Evolutionary conservation across 2,888 invertebrate species (phyloP).

Genomic region (Pimpla rufipes): DNA sequence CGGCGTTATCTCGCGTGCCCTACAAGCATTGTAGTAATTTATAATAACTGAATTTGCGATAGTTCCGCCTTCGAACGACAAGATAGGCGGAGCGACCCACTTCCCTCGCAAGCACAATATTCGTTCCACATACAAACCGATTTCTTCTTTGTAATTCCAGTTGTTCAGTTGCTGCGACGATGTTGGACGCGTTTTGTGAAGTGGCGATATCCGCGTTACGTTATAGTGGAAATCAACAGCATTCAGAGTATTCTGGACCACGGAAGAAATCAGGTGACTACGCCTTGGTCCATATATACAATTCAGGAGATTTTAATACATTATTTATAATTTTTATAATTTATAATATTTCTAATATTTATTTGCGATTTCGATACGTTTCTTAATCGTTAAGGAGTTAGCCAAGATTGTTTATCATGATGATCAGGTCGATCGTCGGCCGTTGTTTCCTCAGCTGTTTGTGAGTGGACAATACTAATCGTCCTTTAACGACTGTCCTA

Average conservation of each 20-base stretch:
- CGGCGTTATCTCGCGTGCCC: slow-evolving; percentile 7
- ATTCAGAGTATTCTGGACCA: slow-evolving; percentile 81
- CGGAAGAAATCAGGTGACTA: slow-evolving; percentile 81
- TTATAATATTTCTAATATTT: no score
- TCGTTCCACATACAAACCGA: not conserved
- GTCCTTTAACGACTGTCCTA: no score
- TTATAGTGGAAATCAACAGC: slow-evolving; percentile 79
- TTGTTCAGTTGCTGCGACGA: slow-evolving; percentile 78
- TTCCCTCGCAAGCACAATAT: slow-evolving; percentile 10
- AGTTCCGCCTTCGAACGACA: not conserved
- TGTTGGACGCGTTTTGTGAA: slow-evolving; percentile 80
- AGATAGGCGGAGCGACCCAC: not conserved
- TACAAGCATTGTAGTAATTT: not conserved
- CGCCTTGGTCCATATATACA: not conserved
- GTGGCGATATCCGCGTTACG: slow-evolving; percentile 80
- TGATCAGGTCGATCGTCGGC: no score
- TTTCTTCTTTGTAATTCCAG: slow-evolving; percentile 72
- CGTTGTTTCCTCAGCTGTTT: no score
- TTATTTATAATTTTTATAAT: no score
- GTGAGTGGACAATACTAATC: no score
- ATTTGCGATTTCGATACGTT: no score
- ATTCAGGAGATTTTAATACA: no score
- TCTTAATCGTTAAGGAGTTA: no score
- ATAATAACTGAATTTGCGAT: not conserved
- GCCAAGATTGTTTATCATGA: no score